A percentile compares a stretch with the other conserved stretches of the same genome.
Evolutionary conservation across 2,113 vertebrate species (phyloP).

Genomic region (Podarcis muralis): DNA sequence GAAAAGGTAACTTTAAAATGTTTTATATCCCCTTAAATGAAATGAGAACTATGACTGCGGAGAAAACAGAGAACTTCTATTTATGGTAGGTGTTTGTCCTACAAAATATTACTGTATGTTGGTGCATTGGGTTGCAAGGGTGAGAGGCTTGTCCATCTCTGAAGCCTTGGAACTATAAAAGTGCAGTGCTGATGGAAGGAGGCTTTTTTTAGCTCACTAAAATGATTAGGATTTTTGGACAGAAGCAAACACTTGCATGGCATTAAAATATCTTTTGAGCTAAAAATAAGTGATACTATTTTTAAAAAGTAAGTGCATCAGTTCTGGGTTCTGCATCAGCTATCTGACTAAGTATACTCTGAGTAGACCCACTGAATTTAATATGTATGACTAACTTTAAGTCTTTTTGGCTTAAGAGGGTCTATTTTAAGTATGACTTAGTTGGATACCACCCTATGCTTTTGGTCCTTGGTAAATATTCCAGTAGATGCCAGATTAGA

Average conservation of each 20-base stretch:
- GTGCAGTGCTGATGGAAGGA: background rate
- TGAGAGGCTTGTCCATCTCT: conserved; percentile 10
- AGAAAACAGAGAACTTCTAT: background rate
- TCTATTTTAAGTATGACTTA: no score
- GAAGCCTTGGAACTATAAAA: background rate
- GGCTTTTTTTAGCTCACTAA: conserved; percentile 17
- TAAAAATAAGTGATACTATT: conserved; percentile 46
- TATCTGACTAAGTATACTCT: no score
- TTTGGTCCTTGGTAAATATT: background rate
- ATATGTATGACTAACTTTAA: no score
- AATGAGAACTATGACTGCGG: background rate
- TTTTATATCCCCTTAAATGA: background rate
- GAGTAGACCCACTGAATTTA: no score
- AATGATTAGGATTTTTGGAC: conserved; percentile 3
- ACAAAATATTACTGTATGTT: background rate
- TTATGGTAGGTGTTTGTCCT: background rate
- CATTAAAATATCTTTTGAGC: conserved; percentile 25
- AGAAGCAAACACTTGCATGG: conserved; percentile 29
- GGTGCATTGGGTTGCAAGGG: background rate
- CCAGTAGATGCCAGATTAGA: background rate
- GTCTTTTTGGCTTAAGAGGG: no score
- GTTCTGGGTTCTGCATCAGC: conserved; percentile 24
- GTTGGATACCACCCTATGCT: background rate
- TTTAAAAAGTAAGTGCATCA: conserved; percentile 13
- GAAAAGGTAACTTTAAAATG: background rate